These are phyloP conservation scores for Drosophila ercepeae DNA, from an alignment of 1,140 invertebrate genomes.

Conservation along the genomic window DNA sequence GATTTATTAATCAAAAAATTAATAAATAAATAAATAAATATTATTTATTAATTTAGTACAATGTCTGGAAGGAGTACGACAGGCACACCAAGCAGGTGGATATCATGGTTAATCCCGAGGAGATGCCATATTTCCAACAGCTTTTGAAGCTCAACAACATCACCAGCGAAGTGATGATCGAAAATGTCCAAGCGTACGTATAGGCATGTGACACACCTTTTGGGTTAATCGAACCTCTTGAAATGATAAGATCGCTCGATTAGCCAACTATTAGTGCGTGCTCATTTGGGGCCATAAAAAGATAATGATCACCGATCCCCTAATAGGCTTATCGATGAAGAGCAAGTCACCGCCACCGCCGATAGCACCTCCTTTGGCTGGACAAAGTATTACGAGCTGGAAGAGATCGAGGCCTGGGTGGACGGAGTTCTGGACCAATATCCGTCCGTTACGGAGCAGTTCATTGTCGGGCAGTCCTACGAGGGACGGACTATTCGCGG, in stretches of 20 bases:
- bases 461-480: slow-evolving; percentile 84
- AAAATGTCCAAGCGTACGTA: slow-evolving; percentile 69
- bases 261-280: slow-evolving; percentile 21
- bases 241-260: slow-evolving; percentile 27
- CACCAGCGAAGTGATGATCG: slow-evolving; percentile 51
- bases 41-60: slow-evolving; percentile 37
- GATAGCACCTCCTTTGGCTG: slow-evolving; percentile 77
- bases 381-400: slow-evolving; percentile 83
- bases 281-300: slow-evolving; percentile 38
- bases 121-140: slow-evolving; percentile 38
- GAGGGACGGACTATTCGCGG: slow-evolving; percentile 87
- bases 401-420: slow-evolving; percentile 85
- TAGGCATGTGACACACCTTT: background rate
- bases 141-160: slow-evolving; percentile 41
- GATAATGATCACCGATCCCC: slow-evolving; percentile 11
- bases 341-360: slow-evolving; percentile 39
- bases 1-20: background rate
- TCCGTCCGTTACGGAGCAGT: slow-evolving; percentile 62
- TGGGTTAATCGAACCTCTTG: slow-evolving; percentile 1
- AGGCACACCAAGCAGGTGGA: slow-evolving; percentile 45
- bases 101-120: slow-evolving; percentile 65
- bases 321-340: slow-evolving; percentile 72
- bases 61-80: slow-evolving; percentile 76
- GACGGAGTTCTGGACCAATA: slow-evolving; percentile 75
- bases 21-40: background rate